phyloP scores from a whole-genome alignment of 2,113 vertebrate genomes.

The Electrona antarctica region DNA sequence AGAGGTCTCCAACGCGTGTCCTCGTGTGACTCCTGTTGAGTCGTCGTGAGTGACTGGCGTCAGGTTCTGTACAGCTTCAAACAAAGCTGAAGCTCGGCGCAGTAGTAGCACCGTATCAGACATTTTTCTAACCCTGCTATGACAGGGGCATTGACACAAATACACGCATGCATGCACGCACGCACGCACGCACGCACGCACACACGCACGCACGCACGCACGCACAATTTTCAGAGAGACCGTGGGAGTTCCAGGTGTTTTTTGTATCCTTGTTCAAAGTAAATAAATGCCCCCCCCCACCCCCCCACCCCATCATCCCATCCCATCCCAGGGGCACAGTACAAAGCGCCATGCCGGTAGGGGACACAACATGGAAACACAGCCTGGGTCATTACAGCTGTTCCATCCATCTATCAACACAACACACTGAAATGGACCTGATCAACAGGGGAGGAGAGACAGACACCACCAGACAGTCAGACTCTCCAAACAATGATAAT shows the following conservation, averaged over 20 bases:
- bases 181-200: not conserved
- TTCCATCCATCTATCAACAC: slow-evolving; percentile 25
- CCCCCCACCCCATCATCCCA: slow-evolving; percentile 11
- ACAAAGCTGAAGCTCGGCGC: slow-evolving; percentile 22
- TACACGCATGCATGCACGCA: not conserved
- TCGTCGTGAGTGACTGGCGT: not conserved
- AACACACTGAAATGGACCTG: slow-evolving; percentile 32
- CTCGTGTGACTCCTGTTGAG: slow-evolving; percentile 24
- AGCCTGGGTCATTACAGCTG: slow-evolving; percentile 36
- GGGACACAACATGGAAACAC: slow-evolving; percentile 38
- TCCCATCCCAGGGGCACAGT: not conserved
- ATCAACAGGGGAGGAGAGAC: slow-evolving; percentile 9
- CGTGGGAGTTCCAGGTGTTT: slow-evolving; percentile 38
- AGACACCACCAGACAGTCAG: slow-evolving; percentile 12
- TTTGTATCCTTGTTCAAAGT: slow-evolving; percentile 26
- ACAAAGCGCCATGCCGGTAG: not conserved
- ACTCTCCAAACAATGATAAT: not conserved
- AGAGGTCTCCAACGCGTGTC: slow-evolving; percentile 1
- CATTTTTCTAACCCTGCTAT: not conserved
- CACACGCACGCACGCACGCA: not conserved
- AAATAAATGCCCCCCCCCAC: slow-evolving; percentile 9
- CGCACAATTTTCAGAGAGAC: slow-evolving; percentile 5
- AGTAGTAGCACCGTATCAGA: not conserved
- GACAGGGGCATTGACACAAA: not conserved
- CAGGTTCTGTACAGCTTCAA: not conserved